Evolutionary conservation across 2,888 invertebrate genomes (phyloP).

Genomic region (Parasteatoda lunata): DNA sequence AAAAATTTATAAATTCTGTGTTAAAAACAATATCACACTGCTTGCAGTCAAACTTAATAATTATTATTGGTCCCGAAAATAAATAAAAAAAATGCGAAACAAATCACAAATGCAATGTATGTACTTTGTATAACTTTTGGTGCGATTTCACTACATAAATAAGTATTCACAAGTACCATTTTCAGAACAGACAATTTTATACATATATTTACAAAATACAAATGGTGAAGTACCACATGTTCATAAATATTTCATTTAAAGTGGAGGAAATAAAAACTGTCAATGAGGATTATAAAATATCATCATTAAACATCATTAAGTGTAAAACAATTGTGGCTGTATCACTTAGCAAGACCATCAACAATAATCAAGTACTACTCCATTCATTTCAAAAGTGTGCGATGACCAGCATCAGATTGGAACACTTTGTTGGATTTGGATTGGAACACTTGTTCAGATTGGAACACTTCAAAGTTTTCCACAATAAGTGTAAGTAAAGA

Average conservation of each 20-base stretch:
- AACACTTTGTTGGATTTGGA: constrained; percentile 39
- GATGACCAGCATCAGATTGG: constrained; percentile 60
- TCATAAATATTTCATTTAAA: no score
- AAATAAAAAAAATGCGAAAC: constrained; percentile 38
- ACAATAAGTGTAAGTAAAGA: constrained; percentile 3
- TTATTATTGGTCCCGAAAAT: constrained; percentile 62
- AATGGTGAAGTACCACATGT: background rate
- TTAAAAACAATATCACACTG: constrained; percentile 61
- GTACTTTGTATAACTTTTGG: constrained; percentile 7
- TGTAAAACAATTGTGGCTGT: no score
- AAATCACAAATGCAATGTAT: background rate
- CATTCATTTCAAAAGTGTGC: constrained; percentile 21
- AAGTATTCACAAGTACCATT: constrained; percentile 33
- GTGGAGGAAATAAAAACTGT: no score
- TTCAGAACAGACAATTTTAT: background rate
- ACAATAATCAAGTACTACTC: background rate
- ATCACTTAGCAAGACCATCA: background rate
- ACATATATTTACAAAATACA: background rate
- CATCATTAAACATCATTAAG: no score
- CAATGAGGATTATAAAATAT: no score
- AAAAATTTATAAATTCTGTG: constrained; percentile 41
- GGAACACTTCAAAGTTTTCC: constrained; percentile 15
- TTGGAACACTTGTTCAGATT: constrained; percentile 37
- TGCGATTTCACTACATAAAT: constrained; percentile 49
- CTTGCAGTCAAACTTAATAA: constrained; percentile 54